A percentile compares a stretch with the other conserved stretches of the same genome.
phyloP scores from a whole-genome alignment of 2,888 invertebrate species.

The Xanthia togata region DNA sequence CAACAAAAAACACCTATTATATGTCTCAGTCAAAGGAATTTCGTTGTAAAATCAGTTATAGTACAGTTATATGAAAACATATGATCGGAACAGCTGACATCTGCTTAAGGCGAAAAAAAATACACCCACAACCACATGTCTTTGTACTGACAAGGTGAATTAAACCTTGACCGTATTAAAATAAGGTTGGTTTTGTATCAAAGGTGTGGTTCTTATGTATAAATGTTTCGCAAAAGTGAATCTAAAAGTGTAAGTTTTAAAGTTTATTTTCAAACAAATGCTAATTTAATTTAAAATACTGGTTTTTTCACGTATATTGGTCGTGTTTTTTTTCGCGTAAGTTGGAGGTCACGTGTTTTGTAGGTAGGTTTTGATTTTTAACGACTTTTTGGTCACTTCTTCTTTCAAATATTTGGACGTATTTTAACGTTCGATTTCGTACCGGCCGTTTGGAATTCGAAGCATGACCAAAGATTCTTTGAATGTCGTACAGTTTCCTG shows the following conservation, averaged over 20 bases:
- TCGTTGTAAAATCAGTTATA: slow-evolving; percentile 84
- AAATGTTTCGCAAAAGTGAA: slow-evolving; percentile 37
- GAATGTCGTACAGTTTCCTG: background rate
- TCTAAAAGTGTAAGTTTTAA: slow-evolving; percentile 37
- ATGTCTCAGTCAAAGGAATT: slow-evolving; percentile 64
- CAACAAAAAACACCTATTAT: slow-evolving; percentile 49
- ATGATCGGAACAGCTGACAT: slow-evolving; percentile 85
- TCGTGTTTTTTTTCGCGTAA: slow-evolving; percentile 3
- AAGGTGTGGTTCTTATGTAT: background rate
- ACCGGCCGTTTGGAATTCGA: slow-evolving; percentile 21
- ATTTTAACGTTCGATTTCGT: slow-evolving; percentile 32
- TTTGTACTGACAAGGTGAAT: background rate
- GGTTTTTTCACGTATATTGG: slow-evolving; percentile 23
- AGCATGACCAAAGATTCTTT: background rate
- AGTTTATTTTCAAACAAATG: slow-evolving; percentile 46
- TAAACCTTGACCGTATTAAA: rapidly evolving
- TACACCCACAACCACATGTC: slow-evolving; percentile 67
- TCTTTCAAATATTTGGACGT: slow-evolving; percentile 31
- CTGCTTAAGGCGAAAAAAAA: slow-evolving; percentile 72
- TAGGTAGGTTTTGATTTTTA: slow-evolving; percentile 14
- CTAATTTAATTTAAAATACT: slow-evolving; percentile 29
- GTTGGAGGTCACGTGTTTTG: slow-evolving; percentile 32
- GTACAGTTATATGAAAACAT: slow-evolving; percentile 83
- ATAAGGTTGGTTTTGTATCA: slow-evolving; percentile 9
- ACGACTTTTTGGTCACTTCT: slow-evolving; percentile 39